Base-by-base conservation (phyloP, 1,140 invertebrate species). In the Pantala flavescens region DNA sequence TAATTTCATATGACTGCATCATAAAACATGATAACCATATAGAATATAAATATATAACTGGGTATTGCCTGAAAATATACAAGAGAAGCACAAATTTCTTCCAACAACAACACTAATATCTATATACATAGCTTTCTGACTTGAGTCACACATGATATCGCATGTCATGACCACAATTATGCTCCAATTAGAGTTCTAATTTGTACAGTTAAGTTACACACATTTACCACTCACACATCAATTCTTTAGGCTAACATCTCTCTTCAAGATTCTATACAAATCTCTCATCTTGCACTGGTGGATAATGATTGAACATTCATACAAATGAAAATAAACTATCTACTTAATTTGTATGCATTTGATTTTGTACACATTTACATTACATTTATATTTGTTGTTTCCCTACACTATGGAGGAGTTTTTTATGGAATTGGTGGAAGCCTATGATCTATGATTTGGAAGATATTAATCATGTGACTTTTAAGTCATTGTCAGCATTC, bases 281-380 rank as follows among this genome's bases (percentile, higher is more conserved):
- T 19, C 49, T 19, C n/a, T 21, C 49, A 63, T 21, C 49, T 14
- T 21, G n/a, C 49, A 19, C 12, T 12, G 5, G 49, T 63, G 49
- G 12, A 21, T 63, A 19, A 19, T 14, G 5, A 36, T 63, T 14
- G 5, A 63, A 19, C 49, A 63, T 63, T 16, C 49, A 63, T 21
- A 63, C 49, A 16, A 63, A 63, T 21, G 3, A 63, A 63, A 63
- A 63, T 63, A 63, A 21, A 63, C 49, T 63, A 63, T 63, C 49
- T 63, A 63, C 49, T 63, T n/a, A n/a, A n/a, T n/a, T 63, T 63
- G n/a, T 63, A 63, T 63, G 49, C 49, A 63, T 21, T 19, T 19
- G 14, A 16, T 63, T 63, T 63, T 63, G 49, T 63, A 63, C 49
- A 63, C 49, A 63, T 63, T 63, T 63, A 63, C 49, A 63, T 63